Evolutionary conservation across 2,113 vertebrate species (phyloP), one percentile per base, ranked within the genome.

Genomic region (Atlantisia rogersi): DNA sequence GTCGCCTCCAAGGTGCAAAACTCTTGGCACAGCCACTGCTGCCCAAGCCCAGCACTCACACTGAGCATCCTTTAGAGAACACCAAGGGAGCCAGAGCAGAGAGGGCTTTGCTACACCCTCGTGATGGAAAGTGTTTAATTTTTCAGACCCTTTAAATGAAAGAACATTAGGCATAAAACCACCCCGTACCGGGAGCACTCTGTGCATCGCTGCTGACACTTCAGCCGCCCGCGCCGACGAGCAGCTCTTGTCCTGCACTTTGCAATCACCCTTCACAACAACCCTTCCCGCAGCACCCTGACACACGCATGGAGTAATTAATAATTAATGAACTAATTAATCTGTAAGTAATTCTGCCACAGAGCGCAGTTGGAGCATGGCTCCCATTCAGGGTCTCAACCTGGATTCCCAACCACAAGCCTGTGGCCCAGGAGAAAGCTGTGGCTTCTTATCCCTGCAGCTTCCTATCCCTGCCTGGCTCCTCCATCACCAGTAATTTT

Each of bases 61-160:
- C 12, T 0, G 0, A 88, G 39, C 82, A 28, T 16, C 62, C 69
- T 55, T 42, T 8, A 52, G 48, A 73, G 48, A 76, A 8, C 75
- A 32, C 25, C 37, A 39, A 76, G 62, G 26, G 28, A 86, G 55
- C 58, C 0, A 0, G 56, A 78, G 42, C 6, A 91, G 44, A 69
- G 78, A 59, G n/a, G 48, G n/a, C 58, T 71, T 71, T 11, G 15
- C 77, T 84, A 48, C 69, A 53, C 40, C 67, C 79, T 37, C 11
- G 40, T 68, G 73, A 93, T 74, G 26, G 53, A 21, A 90, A 39
- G 44, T 12, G 46, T 95, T 97, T 79, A 82, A 95, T 92, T 95
- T 94, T 95, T 94, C 83, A 96, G 76, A 21, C 16, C 68, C 21
- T 80, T 94, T 67, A 91, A 85, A 92, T 0, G 29, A 65, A 78